Base-by-base conservation (phyloP, 2,113 vertebrate genomes). In the Eclectus roratus region DNA sequence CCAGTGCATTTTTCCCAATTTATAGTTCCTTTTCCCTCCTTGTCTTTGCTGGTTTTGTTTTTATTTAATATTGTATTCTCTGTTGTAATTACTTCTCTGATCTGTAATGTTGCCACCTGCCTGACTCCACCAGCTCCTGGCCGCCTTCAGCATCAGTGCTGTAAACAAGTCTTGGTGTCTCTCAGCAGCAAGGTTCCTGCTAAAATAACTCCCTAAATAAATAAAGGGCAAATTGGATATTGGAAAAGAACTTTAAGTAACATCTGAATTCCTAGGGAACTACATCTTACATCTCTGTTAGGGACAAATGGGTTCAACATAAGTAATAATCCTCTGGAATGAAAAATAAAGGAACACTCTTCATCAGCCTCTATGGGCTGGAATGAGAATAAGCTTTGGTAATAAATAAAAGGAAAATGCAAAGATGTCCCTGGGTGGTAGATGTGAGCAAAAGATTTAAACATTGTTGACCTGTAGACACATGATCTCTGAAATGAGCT, bases 241-340 rank as follows among this genome's bases (percentile, higher is more conserved):
- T 89, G 89, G 85, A 93, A 96, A 97, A 97, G 64, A 97, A 93
- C 95, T 97, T 97, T 93, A 96, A 96, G 97, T 97, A 93, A 95
- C 85, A 84, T 96, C 88, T 80, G 82, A 93, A 95, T 97, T 98
- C 85, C 94, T 69, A 50, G 79, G 80, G 93, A 97, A 89, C 92
- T 91, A 72, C 71, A 74, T 96, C 86, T 95, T 91, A 56, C 37
- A 66, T 96, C 63, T 95, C 71, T n/a, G 43, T 96, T 89, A 69
- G 71, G 94, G 84, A 97, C 89, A 91, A 91, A 94, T 74, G 70
- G 52, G 64, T 89, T 96, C 61, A 61, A 65, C 31, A 11, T 78
- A 92, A 93, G 41, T 92, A 96, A 95, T 82, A 50, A 7, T 35
- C 63, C 91, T 88, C 92, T 89, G 91, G 95, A 93, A 80, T 70